These are phyloP conservation scores for Noturus placidus DNA, from an alignment of 2,113 vertebrate species.

Conservation along the genomic window DNA sequence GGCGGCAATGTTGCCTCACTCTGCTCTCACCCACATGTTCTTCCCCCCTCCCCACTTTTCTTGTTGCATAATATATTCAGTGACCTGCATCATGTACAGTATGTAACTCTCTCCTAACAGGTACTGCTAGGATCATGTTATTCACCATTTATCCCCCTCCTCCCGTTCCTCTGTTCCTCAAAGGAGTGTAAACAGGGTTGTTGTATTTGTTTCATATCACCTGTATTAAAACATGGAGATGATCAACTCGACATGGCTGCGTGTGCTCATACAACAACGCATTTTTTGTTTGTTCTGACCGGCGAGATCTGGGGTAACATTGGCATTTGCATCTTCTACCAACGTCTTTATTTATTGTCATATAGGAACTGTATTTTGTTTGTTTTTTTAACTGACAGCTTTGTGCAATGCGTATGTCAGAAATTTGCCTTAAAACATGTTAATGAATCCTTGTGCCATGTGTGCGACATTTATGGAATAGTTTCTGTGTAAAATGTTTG, in stretches of 20 bases:
- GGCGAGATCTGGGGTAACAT: background rate
- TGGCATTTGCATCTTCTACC: constrained; percentile 19
- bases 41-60: constrained; percentile 62
- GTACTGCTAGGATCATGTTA: constrained; percentile 69
- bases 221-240: constrained; percentile 79
- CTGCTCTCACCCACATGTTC: constrained; percentile 39
- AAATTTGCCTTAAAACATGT: background rate
- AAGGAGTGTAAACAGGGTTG: constrained; percentile 74
- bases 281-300: background rate
- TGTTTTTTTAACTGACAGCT: background rate
- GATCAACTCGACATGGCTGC: constrained; percentile 64
- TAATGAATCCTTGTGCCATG: background rate
- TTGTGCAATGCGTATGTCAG: background rate
- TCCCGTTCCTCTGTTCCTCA: constrained; percentile 25
- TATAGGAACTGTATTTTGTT: background rate
- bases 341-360: background rate
- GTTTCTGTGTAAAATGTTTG: background rate
- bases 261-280: constrained; percentile 58
- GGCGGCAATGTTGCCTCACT: constrained; percentile 34
- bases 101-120: constrained; percentile 69
- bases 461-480: background rate
- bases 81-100: constrained; percentile 74
- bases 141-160: constrained; percentile 53
- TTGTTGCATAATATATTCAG: constrained; percentile 72
- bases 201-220: constrained; percentile 79